Evolutionary conservation across 2,797 vertebrate genomes (phyloP).

Genomic region (Karalla daura): DNA sequence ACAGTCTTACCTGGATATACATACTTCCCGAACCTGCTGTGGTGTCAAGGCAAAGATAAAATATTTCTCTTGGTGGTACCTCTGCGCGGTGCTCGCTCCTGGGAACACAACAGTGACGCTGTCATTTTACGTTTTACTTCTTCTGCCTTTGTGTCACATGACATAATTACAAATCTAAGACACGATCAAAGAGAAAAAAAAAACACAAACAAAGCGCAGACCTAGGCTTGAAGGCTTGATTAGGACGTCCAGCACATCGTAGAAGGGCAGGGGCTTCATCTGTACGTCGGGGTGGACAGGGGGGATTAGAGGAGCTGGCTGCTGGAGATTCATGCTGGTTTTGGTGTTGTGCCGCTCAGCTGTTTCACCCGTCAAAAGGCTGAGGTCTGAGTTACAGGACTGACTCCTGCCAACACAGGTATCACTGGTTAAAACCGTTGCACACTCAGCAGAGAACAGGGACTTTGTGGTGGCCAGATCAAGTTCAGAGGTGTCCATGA

Average conservation of each 20-base stretch:
- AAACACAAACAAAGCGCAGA: no score
- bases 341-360: slow-evolving; percentile 72
- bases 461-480: background rate
- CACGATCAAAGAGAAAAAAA: no score
- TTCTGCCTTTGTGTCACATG: no score
- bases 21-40: slow-evolving; percentile 98
- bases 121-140: no score
- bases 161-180: background rate
- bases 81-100: slow-evolving; percentile 93
- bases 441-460: background rate
- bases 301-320: slow-evolving; percentile 88
- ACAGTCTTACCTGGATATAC: slow-evolving; percentile 92
- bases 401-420: slow-evolving; percentile 75
- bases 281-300: slow-evolving; percentile 98
- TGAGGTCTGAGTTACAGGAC: slow-evolving; percentile 74
- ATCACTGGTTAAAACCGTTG: background rate
- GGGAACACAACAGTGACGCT: no score
- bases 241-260: slow-evolving; percentile 94
- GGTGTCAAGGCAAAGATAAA: slow-evolving; percentile 99
- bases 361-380: slow-evolving; percentile 31
- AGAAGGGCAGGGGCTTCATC: slow-evolving; percentile 94
- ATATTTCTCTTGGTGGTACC: slow-evolving; percentile 97
- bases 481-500: background rate
- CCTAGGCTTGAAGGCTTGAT: slow-evolving; percentile 98
- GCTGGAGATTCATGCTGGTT: slow-evolving; percentile 93